Evolutionary conservation across 2,888 invertebrate genomes (phyloP), one percentile per base, ranked within the genome.

Genomic region (Tinea semifulvella): DNA sequence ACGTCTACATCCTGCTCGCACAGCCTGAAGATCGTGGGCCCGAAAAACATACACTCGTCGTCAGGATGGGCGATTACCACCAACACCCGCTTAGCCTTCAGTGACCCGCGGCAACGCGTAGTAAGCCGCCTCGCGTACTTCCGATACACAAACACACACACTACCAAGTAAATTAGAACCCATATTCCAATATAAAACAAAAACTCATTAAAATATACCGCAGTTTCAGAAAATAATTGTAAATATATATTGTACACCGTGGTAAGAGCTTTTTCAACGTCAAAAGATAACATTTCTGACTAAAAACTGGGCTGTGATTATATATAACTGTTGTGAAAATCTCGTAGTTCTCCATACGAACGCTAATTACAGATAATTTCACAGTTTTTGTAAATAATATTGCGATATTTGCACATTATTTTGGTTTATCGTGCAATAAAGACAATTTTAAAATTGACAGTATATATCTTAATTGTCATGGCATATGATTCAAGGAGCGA

Each of bases 21-120:
- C 48, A 92, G 72, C 61, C 89, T 84, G 50, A 90, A 84, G 50
- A 96, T 87, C 28, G 92, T 86, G 13, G 99, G 99, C 1, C 96
- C 94, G 68, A 99, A 99, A 70, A 99, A 99, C 98, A 99, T 98
- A 56, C 94, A 94, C 68, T 99, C 98, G 67, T 99, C 98, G 69
- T 99, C 98, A 11, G 98, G 98, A 80, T 99, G 99, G 16, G 98
- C 96, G 35, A 88, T 92, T 1, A 98, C 88, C 44, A 98, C 66
- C 20, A 98, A 72, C 35, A 94, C 85, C 53, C 92, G 76, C 49
- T 75, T 77, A 1, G 84, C 76, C 31, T 80, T 65, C 26, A 82
- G 68, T 10, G 84, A 73, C 19, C 80, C 82, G 22, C 76, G 72
- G 46, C 72, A 75, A 52, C 84, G 70, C 1, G 75, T 74, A 35